Evolutionary conservation across 2,113 vertebrate species (phyloP).

Genomic region (Garra rufa): DNA sequence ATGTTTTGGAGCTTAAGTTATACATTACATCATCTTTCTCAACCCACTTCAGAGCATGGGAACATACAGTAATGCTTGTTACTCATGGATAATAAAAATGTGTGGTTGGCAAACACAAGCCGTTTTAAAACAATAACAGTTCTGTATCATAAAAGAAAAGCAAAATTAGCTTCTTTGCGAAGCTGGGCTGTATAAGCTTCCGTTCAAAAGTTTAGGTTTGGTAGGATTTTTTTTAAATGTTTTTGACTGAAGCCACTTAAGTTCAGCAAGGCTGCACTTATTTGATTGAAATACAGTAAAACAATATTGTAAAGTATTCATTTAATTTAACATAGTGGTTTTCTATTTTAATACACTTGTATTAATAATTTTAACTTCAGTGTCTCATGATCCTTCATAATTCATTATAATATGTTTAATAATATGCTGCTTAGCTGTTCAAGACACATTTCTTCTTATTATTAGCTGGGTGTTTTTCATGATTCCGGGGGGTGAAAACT

Average conservation of each 20-base stretch:
- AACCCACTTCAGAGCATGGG: slow-evolving; percentile 58
- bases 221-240: not conserved
- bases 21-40: slow-evolving; percentile 64
- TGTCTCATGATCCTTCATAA: too few relatives aligned
- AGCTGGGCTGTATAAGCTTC: not conserved
- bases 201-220: not conserved
- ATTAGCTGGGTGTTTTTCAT: too few relatives aligned
- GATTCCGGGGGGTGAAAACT: too few relatives aligned
- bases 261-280: not conserved
- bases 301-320: not conserved
- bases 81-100: slow-evolving; percentile 59
- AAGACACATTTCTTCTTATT: not conserved
- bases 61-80: slow-evolving; percentile 44
- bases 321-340: not conserved
- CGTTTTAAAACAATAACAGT: slow-evolving; percentile 54
- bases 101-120: slow-evolving; percentile 61
- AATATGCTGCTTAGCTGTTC: not conserved
- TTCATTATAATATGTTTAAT: too few relatives aligned
- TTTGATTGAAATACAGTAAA: not conserved
- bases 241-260: too few relatives aligned
- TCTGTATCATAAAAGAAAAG: slow-evolving; percentile 60
- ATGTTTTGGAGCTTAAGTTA: slow-evolving; percentile 53
- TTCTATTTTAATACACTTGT: not conserved
- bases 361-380: too few relatives aligned
- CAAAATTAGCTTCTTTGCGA: slow-evolving; percentile 14